These are phyloP conservation scores for Lithosia quadra DNA, from an alignment of 2,888 invertebrate genomes.

Conservation along the genomic window DNA sequence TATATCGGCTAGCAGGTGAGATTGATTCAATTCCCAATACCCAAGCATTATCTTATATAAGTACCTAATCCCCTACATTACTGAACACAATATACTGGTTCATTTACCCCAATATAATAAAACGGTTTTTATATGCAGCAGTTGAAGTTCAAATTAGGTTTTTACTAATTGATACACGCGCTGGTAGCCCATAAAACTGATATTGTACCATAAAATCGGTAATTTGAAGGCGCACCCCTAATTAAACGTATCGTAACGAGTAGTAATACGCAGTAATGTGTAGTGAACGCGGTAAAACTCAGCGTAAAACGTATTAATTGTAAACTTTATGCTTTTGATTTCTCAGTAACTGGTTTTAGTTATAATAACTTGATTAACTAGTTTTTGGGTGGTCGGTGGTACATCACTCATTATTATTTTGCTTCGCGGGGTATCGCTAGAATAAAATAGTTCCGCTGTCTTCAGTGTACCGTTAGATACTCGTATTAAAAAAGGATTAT, in stretches of 20 bases:
- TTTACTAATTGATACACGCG: constrained; percentile 23
- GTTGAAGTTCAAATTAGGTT: constrained; percentile 11
- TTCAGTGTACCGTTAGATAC: not conserved
- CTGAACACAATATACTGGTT: not conserved
- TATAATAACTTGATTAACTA: constrained; percentile 9
- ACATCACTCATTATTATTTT: not conserved
- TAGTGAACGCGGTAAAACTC: constrained; percentile 9
- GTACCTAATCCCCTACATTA: not conserved
- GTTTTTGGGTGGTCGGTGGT: constrained; percentile 15
- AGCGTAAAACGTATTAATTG: constrained; percentile 3
- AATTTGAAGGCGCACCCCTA: constrained; percentile 29
- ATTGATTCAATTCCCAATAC: not conserved
- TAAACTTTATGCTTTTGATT: constrained; percentile 11
- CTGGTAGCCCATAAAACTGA: constrained; percentile 32
- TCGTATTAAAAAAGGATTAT: too few relatives aligned
- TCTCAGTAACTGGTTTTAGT: constrained; percentile 2
- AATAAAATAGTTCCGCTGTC: not conserved
- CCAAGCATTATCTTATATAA: not conserved
- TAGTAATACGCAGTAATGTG: constrained; percentile 17
- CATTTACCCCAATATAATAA: constrained; percentile 7
- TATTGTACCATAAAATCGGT: constrained; percentile 44
- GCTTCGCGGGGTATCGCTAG: not conserved
- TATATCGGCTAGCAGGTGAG: not conserved
- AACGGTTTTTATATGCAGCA: not conserved
- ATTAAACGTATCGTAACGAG: constrained; percentile 28